Evolutionary conservation across 2,113 vertebrate species (phyloP), one percentile per base, ranked within the genome.

Genomic region (Gavia stellata): DNA sequence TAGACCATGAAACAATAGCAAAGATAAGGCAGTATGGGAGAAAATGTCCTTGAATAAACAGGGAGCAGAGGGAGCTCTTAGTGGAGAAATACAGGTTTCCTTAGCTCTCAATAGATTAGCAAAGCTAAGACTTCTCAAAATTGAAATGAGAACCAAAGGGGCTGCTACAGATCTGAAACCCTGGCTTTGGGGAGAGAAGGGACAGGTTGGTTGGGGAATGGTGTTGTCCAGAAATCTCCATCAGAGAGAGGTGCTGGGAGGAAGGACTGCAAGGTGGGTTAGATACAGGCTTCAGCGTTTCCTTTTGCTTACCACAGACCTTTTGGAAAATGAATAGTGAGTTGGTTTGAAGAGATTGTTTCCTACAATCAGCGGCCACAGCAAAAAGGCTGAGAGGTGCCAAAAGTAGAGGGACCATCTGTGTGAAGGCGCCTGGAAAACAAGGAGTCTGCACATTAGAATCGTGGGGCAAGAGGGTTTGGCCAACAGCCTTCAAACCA

Each of bases 1-100:
- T 91, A 96, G 67, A 79, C 85, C 42, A 31, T 50, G 67, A 72
- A 90, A 92, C 88, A 96, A 94, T 92, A 70, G 88, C 81, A 81
- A 65, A 91, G 83, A 93, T 94, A 95, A 89, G 73, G 80, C 78
- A 79, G 65, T 79, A 34, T 42, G 68, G 77, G 68, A 92, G 72
- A 87, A 94, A 92, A 94, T 75, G 58, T 65, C 49, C 83, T 94
- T 31, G 3, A 85, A 85, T 95, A 91, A 91, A 82, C 84, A 65
- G 25, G 29, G 83, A 55, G 25, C 3, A 5, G 72, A 82, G 36
- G 45, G 53, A 66, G 49, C 38, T 72, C 33, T 65, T 25, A 5
- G 16, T 75, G 73, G 49, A 63, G 75, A 78, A 84, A 86, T 45
- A n/a, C 7, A 50, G 40, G 3, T 83, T 88, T 88, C 21, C 19